phyloP scores from a whole-genome alignment of 2,888 invertebrate species.

The Amblyteles armatorius region DNA sequence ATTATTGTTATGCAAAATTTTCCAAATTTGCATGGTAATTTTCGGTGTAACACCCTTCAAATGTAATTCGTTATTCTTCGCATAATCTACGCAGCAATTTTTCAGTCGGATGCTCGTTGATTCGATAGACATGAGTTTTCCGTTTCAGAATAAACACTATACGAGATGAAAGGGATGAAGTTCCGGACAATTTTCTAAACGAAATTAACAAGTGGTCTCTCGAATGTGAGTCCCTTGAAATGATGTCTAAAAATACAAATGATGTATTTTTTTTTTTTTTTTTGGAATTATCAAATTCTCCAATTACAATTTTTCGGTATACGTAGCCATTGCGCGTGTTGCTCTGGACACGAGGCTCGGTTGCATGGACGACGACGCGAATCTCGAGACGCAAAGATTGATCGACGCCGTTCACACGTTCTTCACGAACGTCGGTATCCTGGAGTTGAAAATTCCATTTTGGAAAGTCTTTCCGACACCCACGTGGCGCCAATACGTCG shows the following conservation, averaged over 20 bases:
- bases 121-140: neutral
- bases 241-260: neutral
- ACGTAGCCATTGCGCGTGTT: slow-evolving; percentile 88
- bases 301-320: neutral
- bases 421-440: slow-evolving; percentile 88
- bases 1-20: too few relatives aligned
- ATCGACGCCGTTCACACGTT: slow-evolving; percentile 90
- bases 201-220: slow-evolving; percentile 93
- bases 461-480: slow-evolving; percentile 89
- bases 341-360: slow-evolving; percentile 89
- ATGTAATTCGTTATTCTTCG: neutral
- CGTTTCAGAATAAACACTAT: slow-evolving; percentile 86
- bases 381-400: slow-evolving; percentile 87
- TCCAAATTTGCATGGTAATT: too few relatives aligned
- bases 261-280: slow-evolving; percentile 7
- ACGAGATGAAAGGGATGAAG: slow-evolving; percentile 86
- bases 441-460: slow-evolving; percentile 89
- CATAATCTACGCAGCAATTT: neutral
- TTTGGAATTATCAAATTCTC: neutral
- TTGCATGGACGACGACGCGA: slow-evolving; percentile 87
- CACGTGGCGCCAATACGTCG: slow-evolving; percentile 88
- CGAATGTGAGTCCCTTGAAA: slow-evolving; percentile 88
- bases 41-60: neutral
- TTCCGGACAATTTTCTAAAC: slow-evolving; percentile 89
- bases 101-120: neutral